Evolutionary conservation across 2,797 vertebrate species (phyloP).

Genomic region (Triplophysa bombifrons): DNA sequence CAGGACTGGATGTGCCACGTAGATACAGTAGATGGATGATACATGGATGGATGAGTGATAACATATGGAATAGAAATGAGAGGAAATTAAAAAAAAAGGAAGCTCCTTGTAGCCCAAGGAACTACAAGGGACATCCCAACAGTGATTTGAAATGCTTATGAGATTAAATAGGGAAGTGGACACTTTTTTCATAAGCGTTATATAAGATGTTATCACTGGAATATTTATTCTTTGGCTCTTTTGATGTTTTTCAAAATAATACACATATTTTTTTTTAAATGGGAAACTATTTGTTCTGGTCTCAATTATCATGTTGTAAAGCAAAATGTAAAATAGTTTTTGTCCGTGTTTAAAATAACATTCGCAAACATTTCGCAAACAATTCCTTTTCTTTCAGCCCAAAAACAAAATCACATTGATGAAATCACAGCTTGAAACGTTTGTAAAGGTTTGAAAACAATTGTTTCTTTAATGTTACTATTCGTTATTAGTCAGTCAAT

Average conservation of each 20-base stretch:
- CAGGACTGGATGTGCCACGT: conserved; percentile 31
- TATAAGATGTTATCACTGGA: background rate
- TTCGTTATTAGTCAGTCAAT: background rate
- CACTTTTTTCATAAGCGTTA: background rate
- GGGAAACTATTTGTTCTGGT: background rate
- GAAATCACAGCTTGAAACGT: background rate
- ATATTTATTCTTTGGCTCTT: background rate
- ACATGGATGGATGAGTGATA: conserved; percentile 30
- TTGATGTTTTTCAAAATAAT: background rate
- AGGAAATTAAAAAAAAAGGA: conserved; percentile 3
- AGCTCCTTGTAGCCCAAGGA: conserved; percentile 15
- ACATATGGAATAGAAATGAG: conserved; percentile 9
- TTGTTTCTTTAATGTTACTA: background rate
- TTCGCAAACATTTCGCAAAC: no score
- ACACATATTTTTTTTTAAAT: background rate
- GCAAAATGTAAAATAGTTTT: no score
- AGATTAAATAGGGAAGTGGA: background rate
- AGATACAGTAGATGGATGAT: conserved; percentile 30
- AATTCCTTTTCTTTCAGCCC: background rate
- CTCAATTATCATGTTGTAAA: background rate
- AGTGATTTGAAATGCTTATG: conserved; percentile 2
- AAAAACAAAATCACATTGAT: background rate
- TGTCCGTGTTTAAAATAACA: background rate
- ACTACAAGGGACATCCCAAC: background rate
- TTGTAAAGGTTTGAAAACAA: background rate